phyloP scores from a whole-genome alignment of 2,113 vertebrate species.

The Menidia beryllina region DNA sequence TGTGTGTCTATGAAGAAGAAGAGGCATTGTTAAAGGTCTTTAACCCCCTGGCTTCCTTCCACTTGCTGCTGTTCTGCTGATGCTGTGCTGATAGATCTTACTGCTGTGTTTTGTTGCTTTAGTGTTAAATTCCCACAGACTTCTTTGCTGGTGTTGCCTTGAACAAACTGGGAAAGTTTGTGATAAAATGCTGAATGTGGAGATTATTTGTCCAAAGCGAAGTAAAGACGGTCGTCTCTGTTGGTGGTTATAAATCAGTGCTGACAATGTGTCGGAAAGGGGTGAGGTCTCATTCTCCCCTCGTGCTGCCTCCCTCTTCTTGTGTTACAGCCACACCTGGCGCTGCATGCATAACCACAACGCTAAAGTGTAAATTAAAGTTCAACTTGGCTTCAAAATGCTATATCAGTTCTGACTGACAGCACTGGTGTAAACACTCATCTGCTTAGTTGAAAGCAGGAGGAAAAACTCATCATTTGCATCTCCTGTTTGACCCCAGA shows the following conservation, averaged over 20 bases:
- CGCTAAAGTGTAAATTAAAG: neutral
- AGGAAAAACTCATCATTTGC: constrained; percentile 16
- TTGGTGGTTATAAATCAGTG: constrained; percentile 18
- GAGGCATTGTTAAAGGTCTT: constrained; percentile 42
- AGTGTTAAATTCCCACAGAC: neutral
- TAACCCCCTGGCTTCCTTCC: constrained; percentile 12
- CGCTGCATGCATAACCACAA: constrained; percentile 29
- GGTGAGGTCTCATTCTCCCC: constrained; percentile 29
- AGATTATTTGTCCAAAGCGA: constrained; percentile 28
- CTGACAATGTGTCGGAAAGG: constrained; percentile 32
- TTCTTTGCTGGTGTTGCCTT: neutral
- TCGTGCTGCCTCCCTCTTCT: constrained; percentile 12
- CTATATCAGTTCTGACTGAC: constrained; percentile 1
- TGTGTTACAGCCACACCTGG: constrained; percentile 27
- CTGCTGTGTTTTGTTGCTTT: neutral
- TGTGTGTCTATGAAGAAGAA: constrained; percentile 62
- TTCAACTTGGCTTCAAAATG: constrained; percentile 13
- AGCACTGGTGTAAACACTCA: neutral
- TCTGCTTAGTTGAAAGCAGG: constrained; percentile 8
- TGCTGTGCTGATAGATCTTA: neutral
- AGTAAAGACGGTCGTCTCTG: neutral
- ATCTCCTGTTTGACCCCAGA: neutral
- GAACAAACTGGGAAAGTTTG: neutral
- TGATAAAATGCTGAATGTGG: constrained; percentile 5
- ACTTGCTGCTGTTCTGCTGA: constrained; percentile 19